Base-by-base conservation (phyloP, 2,113 vertebrate species). In the Scortum barcoo region DNA sequence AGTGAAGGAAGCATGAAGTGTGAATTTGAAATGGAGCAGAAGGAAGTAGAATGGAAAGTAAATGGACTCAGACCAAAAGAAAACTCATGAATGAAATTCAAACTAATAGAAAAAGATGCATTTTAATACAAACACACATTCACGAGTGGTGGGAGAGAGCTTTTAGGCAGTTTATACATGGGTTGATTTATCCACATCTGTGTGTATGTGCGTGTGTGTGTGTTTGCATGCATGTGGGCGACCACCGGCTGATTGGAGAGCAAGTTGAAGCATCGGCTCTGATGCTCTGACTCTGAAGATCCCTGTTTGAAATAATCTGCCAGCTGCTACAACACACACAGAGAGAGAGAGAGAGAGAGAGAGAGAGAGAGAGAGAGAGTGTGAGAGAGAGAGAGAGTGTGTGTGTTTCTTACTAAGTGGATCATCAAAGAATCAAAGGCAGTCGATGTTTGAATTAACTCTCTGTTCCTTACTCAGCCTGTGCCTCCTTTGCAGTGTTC, bases 361-460 rank as follows among this genome's bases (percentile, higher is more conserved):
- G 33, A 36, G 3, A 36, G 33, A 36, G 33, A 36, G 33, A 36
- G 33, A 36, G 33, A 36, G 33, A 36, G 33, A 36, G 33, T n/a
- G n/a, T n/a, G 33, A 36, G 33, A 36, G 33, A 36, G 3, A 36
- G 33, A 36, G 33, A 36, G 33, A 36, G 33, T 4, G 33, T 4
- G 33, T 4, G 33, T 4, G 33, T 6, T 60, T 61, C 26, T 46
- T 60, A 54, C 78, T 70, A 82, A 88, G 78, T 79, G 74, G 63
- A 80, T 89, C 70, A 75, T 85, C 76, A 82, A 75, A 71, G 70
- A 87, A 88, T 88, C 87, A 92, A 83, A 92, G 87, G 42, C 62
- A 38, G 70, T 66, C 63, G 16, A 30, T 89, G 81, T 86, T 82
- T 78, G 86, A 90, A 81, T 90, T 72, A 88, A 42, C 30, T 54